These are phyloP conservation scores for Teleogryllus oceanicus DNA, from an alignment of 2,888 invertebrate genomes.

Conservation along the genomic window DNA sequence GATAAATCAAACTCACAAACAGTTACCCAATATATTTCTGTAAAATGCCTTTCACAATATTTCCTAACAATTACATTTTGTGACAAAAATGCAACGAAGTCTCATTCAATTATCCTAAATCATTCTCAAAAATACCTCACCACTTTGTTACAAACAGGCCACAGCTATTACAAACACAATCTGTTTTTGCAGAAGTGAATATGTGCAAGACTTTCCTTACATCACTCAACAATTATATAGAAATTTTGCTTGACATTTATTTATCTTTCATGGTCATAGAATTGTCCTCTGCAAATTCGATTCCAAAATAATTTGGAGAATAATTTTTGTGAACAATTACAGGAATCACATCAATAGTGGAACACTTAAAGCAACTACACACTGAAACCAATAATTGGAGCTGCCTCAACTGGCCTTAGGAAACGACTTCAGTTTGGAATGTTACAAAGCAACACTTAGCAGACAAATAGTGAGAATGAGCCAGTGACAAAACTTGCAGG, in stretches of 20 bases:
- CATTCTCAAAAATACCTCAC: constrained; percentile 8
- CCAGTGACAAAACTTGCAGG: background rate
- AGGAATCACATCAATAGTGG: background rate
- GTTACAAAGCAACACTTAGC: background rate
- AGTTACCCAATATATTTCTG: constrained; percentile 9
- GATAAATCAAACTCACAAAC: background rate
- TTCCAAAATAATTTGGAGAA: background rate
- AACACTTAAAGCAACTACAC: background rate
- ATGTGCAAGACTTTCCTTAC: background rate
- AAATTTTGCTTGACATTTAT: too few species aligned
- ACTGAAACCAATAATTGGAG: background rate
- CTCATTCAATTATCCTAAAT: background rate
- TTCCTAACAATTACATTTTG: background rate
- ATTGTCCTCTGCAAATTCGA: background rate
- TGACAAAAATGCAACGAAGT: background rate
- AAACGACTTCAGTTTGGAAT: background rate
- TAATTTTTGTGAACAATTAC: background rate
- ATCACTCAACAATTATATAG: background rate
- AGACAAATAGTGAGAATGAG: background rate
- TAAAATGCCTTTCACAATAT: constrained; percentile 1
- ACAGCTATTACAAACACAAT: background rate
- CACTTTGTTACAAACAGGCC: constrained; percentile 7
- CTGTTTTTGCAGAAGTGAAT: background rate
- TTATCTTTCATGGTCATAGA: too few species aligned
- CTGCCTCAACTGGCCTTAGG: background rate